These are phyloP conservation scores for Rhagonycha fulva DNA, from an alignment of 2,888 invertebrate species.

Conservation along the genomic window DNA sequence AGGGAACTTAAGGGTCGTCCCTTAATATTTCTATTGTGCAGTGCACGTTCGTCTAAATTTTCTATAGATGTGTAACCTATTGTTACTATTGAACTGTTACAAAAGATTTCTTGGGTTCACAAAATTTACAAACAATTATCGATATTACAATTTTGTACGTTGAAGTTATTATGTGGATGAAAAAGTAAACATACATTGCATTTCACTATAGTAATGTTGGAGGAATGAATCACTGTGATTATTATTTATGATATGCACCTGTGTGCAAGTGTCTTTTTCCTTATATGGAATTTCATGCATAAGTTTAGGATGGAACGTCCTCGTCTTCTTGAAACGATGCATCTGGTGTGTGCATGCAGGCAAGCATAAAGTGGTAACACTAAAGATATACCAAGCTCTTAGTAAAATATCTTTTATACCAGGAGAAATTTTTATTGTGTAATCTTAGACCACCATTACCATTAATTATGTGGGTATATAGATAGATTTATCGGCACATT, in stretches of 20 bases:
- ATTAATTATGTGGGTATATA: constrained; percentile 22
- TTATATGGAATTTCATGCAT: constrained; percentile 23
- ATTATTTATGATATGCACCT: constrained; percentile 27
- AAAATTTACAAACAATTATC: not conserved
- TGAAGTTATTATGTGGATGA: not conserved
- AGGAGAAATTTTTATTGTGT: constrained; percentile 21
- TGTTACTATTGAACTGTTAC: not conserved
- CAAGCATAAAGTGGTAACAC: constrained; percentile 11
- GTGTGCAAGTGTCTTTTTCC: constrained; percentile 19
- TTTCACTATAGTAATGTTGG: constrained; percentile 4
- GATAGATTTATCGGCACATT: constrained; percentile 23
- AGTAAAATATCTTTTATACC: not conserved
- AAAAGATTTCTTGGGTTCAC: not conserved
- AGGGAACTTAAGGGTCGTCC: not conserved
- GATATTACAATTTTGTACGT: not conserved
- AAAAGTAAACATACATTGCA: not conserved
- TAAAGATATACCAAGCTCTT: constrained; percentile 3
- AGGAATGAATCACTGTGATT: constrained; percentile 12
- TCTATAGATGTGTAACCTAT: not conserved
- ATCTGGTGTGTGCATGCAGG: constrained; percentile 16
- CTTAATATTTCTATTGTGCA: not conserved
- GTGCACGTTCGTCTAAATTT: not conserved
- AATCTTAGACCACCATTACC: constrained; percentile 26
- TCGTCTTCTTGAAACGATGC: constrained; percentile 11
- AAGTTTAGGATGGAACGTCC: constrained; percentile 19